phyloP scores from a whole-genome alignment of 2,797 vertebrate genomes.

The Stomatorhinus walkeri region DNA sequence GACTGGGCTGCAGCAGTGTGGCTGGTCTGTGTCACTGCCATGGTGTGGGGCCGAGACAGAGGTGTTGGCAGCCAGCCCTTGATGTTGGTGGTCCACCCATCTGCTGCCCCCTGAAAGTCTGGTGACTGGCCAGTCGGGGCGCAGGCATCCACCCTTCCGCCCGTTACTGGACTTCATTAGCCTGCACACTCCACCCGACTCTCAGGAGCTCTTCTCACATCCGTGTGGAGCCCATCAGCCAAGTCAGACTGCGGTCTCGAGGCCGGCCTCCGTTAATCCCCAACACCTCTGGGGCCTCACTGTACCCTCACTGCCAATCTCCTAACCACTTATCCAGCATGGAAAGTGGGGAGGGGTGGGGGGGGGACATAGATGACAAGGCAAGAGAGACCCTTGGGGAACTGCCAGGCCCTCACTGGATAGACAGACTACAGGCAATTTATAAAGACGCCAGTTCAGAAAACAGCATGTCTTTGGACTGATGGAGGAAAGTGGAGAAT shows the following conservation, averaged over 20 bases:
- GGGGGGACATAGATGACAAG: not conserved
- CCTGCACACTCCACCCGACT: not conserved
- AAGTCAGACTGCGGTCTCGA: not conserved
- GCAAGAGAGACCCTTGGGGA: not conserved
- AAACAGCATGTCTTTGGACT: not conserved
- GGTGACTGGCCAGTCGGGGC: not conserved
- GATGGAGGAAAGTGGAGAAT: not conserved
- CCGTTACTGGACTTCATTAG: not conserved
- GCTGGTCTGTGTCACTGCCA: not conserved
- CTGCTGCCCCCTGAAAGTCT: not conserved
- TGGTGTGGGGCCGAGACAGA: not conserved
- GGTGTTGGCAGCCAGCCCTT: not conserved
- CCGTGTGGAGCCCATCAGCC: not conserved
- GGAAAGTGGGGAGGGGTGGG: not conserved
- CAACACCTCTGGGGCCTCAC: not conserved
- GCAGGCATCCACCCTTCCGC: not conserved
- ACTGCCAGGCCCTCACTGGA: not conserved
- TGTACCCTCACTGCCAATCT: not conserved
- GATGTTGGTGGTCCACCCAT: not conserved
- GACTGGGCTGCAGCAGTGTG: not conserved
- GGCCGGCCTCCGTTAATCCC: not conserved
- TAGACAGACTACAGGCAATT: not conserved
- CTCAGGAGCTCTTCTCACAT: not conserved
- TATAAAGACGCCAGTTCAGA: not conserved
- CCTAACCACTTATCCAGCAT: not conserved